These are phyloP conservation scores for Drosophila suboccidentalis DNA, from an alignment of 2,888 invertebrate genomes.

Conservation along the genomic window DNA sequence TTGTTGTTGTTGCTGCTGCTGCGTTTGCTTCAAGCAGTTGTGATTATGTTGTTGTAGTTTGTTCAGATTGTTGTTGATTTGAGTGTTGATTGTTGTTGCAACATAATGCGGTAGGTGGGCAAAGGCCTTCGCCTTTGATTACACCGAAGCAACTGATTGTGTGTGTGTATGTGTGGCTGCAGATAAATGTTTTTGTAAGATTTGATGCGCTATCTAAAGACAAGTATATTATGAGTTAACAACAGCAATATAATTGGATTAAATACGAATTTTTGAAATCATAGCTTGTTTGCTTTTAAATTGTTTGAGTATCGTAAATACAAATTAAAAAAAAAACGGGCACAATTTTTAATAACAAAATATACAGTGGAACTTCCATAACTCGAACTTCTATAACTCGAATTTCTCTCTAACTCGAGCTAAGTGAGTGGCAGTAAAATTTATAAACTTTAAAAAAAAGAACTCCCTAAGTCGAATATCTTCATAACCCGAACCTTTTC, in stretches of 20 bases:
- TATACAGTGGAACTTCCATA: too few species aligned
- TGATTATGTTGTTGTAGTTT: slow-evolving; percentile 79
- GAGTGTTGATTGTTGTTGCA: slow-evolving; percentile 77
- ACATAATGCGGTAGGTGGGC: slow-evolving; percentile 66
- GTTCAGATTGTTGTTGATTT: slow-evolving; percentile 76
- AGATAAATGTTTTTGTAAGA: slow-evolving; percentile 5
- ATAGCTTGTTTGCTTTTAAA: too few species aligned
- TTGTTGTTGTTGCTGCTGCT: slow-evolving; percentile 28
- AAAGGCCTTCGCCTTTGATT: slow-evolving; percentile 61
- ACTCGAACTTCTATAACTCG: too few species aligned
- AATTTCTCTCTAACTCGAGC: too few species aligned
- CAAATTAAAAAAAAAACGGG: too few species aligned
- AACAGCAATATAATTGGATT: background rate
- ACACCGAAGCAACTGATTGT: slow-evolving; percentile 27
- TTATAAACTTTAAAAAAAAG: too few species aligned
- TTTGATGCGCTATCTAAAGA: background rate
- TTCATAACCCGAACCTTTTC: too few species aligned
- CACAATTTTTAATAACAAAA: too few species aligned
- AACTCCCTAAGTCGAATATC: too few species aligned
- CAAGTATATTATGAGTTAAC: background rate
- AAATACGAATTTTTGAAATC: background rate
- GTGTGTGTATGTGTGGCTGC: slow-evolving; percentile 4
- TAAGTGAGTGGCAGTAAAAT: too few species aligned
- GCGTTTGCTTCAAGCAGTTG: slow-evolving; percentile 28
- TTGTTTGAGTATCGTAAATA: too few species aligned